Conservation (phyloP, 2,797 vertebrate genomes). For the Pantherophis alleghaniensis region DNA sequence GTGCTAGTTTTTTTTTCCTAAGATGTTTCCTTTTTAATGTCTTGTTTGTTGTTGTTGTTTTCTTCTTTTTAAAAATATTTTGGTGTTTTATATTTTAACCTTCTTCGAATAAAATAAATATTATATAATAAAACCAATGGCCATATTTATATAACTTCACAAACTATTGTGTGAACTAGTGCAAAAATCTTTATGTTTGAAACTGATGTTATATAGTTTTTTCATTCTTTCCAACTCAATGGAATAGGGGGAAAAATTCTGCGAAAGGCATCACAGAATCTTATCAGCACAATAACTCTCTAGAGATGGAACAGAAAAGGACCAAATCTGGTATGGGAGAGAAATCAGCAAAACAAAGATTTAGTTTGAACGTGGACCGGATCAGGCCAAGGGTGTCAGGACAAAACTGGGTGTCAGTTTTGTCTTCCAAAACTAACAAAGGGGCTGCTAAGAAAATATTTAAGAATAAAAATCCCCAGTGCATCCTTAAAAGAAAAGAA, state of each 20-base stretch:
- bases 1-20: background rate
- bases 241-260: background rate
- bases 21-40: background rate
- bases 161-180: background rate
- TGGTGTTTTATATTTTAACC: background rate
- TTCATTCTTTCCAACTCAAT: background rate
- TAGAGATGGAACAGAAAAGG: background rate
- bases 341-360: background rate
- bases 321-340: background rate
- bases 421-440: too few relatives aligned
- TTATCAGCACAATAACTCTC: background rate
- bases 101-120: background rate
- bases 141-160: background rate
- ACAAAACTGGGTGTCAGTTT: too few relatives aligned
- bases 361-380: background rate
- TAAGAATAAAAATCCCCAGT: background rate
- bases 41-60: background rate
- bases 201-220: background rate
- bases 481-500: background rate
- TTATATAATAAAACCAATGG: background rate
- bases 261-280: background rate
- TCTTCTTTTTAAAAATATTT: background rate
- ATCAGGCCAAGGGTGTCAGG: too few relatives aligned
- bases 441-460: background rate
- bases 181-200: background rate